These are phyloP conservation scores for Lepidurus apus DNA, from an alignment of 1,140 invertebrate species.

Conservation along the genomic window DNA sequence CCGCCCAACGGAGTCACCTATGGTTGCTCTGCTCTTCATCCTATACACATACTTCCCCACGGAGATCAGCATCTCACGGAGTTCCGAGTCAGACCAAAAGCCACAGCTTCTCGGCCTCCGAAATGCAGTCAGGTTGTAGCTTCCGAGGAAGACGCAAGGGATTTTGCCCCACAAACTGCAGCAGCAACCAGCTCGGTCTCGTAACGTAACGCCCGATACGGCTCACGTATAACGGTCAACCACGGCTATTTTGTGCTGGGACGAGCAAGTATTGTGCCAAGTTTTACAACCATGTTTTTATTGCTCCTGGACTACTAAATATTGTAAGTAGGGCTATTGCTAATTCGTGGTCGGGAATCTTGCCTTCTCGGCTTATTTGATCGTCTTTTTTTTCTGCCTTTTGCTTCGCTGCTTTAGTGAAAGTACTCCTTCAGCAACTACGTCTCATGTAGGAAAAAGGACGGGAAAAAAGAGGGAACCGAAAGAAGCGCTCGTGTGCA, in stretches of 20 bases:
- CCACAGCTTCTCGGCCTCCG: background rate
- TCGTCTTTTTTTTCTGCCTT: too few relatives aligned
- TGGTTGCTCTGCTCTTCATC: background rate
- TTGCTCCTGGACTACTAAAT: background rate
- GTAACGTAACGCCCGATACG: background rate
- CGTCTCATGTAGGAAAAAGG: too few relatives aligned
- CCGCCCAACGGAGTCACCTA: background rate
- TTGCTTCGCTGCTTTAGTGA: too few relatives aligned
- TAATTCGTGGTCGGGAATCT: background rate
- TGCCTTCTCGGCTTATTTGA: background rate
- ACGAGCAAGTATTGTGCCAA: conserved; percentile 13
- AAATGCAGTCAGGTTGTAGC: conserved; percentile 18
- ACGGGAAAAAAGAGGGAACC: too few relatives aligned
- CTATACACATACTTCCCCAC: background rate
- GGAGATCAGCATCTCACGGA: conserved; percentile 11
- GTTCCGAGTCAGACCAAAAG: background rate
- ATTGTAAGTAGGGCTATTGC: background rate
- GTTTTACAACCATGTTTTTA: background rate
- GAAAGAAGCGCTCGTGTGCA: too few relatives aligned
- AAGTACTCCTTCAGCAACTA: too few relatives aligned
- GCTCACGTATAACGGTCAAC: background rate
- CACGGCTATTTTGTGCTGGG: background rate
- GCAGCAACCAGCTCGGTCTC: conserved; percentile 1
- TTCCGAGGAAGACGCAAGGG: background rate
- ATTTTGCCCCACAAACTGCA: background rate